Evolutionary conservation across 2,888 invertebrate species (phyloP).

Genomic region (Frankliniella intonsa): DNA sequence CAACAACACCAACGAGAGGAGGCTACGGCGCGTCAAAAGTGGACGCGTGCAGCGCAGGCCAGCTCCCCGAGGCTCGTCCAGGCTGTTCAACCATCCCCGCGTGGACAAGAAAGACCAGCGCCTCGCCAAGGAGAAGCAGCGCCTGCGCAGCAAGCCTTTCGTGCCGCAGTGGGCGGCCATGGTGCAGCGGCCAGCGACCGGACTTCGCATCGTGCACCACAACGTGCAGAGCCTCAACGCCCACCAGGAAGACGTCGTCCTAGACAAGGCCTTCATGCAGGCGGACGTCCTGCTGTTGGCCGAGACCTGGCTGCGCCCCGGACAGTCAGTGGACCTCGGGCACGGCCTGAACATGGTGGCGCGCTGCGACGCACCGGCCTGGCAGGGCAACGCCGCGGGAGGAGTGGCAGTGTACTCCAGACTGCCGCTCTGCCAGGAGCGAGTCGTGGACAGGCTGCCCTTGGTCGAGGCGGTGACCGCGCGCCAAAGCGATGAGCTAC

Average conservation of each 20-base stretch:
- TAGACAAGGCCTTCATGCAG: constrained; percentile 3
- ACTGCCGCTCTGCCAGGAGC: not conserved
- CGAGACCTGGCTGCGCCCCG: constrained; percentile 21
- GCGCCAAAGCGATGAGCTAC: not conserved
- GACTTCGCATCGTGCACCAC: not conserved
- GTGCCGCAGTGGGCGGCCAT: not conserved
- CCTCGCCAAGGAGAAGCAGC: not conserved
- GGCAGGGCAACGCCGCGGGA: not conserved
- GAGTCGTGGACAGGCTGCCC: not conserved
- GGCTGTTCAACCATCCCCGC: not conserved
- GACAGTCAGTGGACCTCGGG: not conserved
- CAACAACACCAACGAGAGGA: not conserved
- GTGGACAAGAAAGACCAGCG: not conserved
- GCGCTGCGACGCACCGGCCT: not conserved
- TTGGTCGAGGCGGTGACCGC: constrained; percentile 18
- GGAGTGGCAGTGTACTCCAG: constrained; percentile 6
- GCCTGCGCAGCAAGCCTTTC: not conserved
- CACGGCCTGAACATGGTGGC: not conserved
- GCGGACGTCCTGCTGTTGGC: constrained; percentile 5
- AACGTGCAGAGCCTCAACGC: constrained; percentile 7
- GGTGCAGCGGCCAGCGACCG: not conserved
- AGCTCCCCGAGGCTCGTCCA: not conserved
- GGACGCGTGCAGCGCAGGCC: constrained; percentile 2
- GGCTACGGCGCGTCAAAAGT: not conserved
- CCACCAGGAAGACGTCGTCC: not conserved